Base-by-base conservation (phyloP, 2,797 vertebrate genomes). In the Typhlichthys subterraneus region DNA sequence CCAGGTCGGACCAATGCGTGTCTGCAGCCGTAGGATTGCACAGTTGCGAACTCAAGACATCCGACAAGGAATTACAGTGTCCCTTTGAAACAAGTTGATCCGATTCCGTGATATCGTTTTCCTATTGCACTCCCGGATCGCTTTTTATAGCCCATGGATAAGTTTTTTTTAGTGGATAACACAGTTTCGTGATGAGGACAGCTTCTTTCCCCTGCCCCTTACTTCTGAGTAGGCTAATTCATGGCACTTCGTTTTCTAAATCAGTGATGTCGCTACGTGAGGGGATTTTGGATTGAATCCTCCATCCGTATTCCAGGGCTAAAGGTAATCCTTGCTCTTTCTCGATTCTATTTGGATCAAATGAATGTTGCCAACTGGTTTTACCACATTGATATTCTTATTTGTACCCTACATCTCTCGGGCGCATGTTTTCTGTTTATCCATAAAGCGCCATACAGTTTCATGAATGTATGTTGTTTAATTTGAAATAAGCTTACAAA, bases 181-280 rank as follows among this genome's bases (percentile, higher is more conserved):
- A 69, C 48, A 70, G 72, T 76, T 66, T 63, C 59, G 73, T 73
- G 69, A 85, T 75, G 86, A 88, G 89, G 91, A 91, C 86, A 77
- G 62, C 76, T 69, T 73, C 68, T 65, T 51, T 49, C 45, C 54
- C 70, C 46, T 80, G 51, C 59, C 33, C 48, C 10, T 64, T 62
- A 86, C 90, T 92, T 89, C 87, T 89, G 70, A 82, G 77, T 80
- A 29, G 23, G 23, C 23, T 29, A 81, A 89, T 87, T 86, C 84
- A 79, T 86, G 89, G 89, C 86, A 91, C 87, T 86, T 59, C 75
- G 79, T 83, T 85, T 85, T 85, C 78, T 82, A 79, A 87, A 87
- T 79, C 92, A 77, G 80, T 76, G 91, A 93, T 93, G 92, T 80
- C 82, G 88, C 85, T 79, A 82, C 91, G 90, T 92, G 85, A 82